Base-by-base conservation (phyloP, 2,797 vertebrate genomes). In the Cossypha caffra region DNA sequence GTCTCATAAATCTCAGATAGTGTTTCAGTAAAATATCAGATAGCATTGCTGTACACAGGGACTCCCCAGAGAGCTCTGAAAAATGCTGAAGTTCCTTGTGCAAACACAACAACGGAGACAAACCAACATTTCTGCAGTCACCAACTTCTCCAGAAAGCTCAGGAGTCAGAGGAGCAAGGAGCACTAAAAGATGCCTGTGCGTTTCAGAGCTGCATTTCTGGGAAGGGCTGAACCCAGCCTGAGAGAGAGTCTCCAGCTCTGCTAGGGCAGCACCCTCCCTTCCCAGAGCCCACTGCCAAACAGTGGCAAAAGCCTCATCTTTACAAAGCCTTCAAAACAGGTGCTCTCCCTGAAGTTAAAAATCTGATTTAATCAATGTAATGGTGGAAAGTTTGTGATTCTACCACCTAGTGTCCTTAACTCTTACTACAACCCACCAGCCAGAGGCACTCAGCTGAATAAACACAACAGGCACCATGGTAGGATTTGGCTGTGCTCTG, bases 11-110 rank as follows among this genome's bases (percentile, higher is more conserved):
- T 75, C 86, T 75, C 10, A 50, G 87, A 35, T 29, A 66, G 51
- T 28, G n/a, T 91, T 92, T 83, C 94, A 92, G 68, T 79, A 76
- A 82, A 73, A 18, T 52, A 82, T 42, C 72, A 93, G 91, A 35
- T 38, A 52, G 77, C 35, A 75, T 8, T 76, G 73, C 78, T 61
- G 81, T 54, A 89, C 72, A 74, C 45, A 86, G 45, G 35, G 76
- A 31, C 73, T 94, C 76, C 66, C 82, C 37, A 58, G 69, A 76
- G 81, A 90, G 57, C 61, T 33, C 62, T 90, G 86, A 78, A 86
- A 89, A 86, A 80, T 3, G 38, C 81, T 64, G 37, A 69, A 76
- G 68, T 43, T 83, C 68, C 31, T 38, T 10, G 72, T 50, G 72
- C 57, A 52, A 73, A 89, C 67, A 57, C 85, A 71, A 11, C 0